Evolutionary conservation across 30 jellyfish, hydroid and myxozoan genomes (phyloP).

Genomic region (Phacellophora camtschatica): DNA sequence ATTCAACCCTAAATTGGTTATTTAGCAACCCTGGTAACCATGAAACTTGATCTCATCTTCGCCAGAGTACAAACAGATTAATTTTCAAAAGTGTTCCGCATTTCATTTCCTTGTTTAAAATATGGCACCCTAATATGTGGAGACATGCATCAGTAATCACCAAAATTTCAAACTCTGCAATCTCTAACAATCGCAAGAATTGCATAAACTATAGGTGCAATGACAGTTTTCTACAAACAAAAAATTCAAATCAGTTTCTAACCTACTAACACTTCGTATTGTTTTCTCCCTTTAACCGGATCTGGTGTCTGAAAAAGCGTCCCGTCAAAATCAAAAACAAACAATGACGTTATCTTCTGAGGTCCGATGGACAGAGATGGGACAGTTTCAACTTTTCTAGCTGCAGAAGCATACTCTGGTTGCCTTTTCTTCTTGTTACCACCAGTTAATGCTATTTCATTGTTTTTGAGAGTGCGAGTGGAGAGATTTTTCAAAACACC

Average conservation of each 20-base stretch:
- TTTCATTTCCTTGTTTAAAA: no score
- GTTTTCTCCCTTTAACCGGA: constrained; percentile 81
- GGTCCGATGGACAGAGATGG: constrained; percentile 50
- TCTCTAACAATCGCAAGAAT: no score
- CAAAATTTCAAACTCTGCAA: no score
- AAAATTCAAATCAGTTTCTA: not conserved
- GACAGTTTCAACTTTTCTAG: not conserved
- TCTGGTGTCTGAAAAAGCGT: constrained; percentile 90
- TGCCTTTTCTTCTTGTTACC: not conserved
- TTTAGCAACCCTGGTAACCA: no score
- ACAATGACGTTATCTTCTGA: constrained; percentile 38
- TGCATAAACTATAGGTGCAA: not conserved
- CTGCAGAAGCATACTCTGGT: not conserved
- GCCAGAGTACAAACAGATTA: no score
- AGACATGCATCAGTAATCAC: no score
- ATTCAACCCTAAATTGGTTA: no score
- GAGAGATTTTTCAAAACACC: not conserved
- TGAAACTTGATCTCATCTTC: no score
- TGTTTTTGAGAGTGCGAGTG: not conserved
- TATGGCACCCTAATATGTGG: no score
- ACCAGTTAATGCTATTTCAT: not conserved
- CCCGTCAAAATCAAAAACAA: constrained; percentile 92
- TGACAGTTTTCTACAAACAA: not conserved
- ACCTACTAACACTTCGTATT: constrained; percentile 72
- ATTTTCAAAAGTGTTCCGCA: no score